phyloP scores from a whole-genome alignment of 2,888 invertebrate species.

The Drosophila mimetica region DNA sequence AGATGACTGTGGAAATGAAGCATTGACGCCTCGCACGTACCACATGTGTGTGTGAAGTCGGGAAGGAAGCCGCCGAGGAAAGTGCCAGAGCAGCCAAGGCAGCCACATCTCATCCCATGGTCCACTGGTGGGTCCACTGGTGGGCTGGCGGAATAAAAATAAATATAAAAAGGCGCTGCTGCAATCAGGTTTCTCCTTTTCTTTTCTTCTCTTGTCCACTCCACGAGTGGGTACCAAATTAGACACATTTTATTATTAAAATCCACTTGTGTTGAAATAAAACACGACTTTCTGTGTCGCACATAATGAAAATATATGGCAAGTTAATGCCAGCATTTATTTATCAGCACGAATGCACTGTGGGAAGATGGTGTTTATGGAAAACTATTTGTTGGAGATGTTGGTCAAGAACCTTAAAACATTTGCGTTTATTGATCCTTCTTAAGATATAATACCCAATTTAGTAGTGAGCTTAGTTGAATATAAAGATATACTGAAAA shows the following conservation, averaged over 20 bases:
- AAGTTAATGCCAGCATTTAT: slow-evolving; percentile 84
- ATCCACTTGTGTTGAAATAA: slow-evolving; percentile 85
- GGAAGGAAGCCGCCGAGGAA: slow-evolving; percentile 35
- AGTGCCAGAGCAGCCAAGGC: slow-evolving; percentile 9
- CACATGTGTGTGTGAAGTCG: slow-evolving; percentile 39
- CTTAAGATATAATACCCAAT: not conserved
- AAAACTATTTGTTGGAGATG: not conserved
- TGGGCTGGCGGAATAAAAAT: slow-evolving; percentile 51
- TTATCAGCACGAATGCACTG: slow-evolving; percentile 67
- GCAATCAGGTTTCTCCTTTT: slow-evolving; percentile 67
- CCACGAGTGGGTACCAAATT: slow-evolving; percentile 77
- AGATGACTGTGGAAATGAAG: slow-evolving; percentile 84
- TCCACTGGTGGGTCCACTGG: slow-evolving; percentile 9
- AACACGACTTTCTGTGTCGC: slow-evolving; percentile 84
- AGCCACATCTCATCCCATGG: slow-evolving; percentile 25
- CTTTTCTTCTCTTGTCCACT: slow-evolving; percentile 13
- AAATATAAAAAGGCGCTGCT: slow-evolving; percentile 55
- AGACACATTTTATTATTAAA: slow-evolving; percentile 84
- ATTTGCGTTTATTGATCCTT: no score
- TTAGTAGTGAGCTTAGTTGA: no score
- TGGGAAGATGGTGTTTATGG: slow-evolving; percentile 12
- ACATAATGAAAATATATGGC: slow-evolving; percentile 85
- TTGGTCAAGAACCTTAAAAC: not conserved
- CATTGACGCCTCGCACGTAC: slow-evolving; percentile 84
- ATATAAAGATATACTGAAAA: no score